phyloP scores from a whole-genome alignment of 2,113 vertebrate species.

The Carassius carassius region DNA sequence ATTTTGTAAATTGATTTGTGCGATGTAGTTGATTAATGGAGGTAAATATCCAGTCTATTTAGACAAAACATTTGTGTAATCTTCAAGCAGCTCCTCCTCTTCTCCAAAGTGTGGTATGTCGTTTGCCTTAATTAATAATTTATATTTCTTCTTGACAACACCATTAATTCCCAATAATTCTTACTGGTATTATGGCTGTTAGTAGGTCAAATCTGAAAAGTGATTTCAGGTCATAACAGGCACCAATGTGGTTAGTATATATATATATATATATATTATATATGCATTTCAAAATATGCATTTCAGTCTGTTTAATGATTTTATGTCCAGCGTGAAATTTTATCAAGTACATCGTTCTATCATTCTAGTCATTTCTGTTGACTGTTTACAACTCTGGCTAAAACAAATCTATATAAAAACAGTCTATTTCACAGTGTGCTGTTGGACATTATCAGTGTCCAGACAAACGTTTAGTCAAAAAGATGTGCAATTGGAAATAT shows the following conservation, averaged over 20 bases:
- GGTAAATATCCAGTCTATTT: not conserved
- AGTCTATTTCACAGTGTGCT: not conserved
- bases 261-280: not conserved
- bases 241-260: not conserved
- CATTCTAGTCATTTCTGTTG: not conserved
- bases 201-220: not conserved
- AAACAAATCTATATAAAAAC: not conserved
- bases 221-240: not conserved
- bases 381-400: not conserved
- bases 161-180: constrained; percentile 9
- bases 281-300: not conserved
- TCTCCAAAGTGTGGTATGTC: not conserved
- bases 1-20: not conserved
- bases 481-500: not conserved
- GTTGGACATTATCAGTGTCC: not conserved
- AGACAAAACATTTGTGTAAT: not conserved
- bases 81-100: not conserved
- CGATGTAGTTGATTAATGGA: not conserved
- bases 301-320: not conserved
- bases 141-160: not conserved
- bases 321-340: not conserved
- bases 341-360: not conserved
- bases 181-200: not conserved
- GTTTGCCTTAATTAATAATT: constrained; percentile 11
- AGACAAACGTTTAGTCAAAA: not conserved